These are phyloP conservation scores for Chloroceryle amazona DNA, from an alignment of 2,797 vertebrate genomes.

Conservation along the genomic window DNA sequence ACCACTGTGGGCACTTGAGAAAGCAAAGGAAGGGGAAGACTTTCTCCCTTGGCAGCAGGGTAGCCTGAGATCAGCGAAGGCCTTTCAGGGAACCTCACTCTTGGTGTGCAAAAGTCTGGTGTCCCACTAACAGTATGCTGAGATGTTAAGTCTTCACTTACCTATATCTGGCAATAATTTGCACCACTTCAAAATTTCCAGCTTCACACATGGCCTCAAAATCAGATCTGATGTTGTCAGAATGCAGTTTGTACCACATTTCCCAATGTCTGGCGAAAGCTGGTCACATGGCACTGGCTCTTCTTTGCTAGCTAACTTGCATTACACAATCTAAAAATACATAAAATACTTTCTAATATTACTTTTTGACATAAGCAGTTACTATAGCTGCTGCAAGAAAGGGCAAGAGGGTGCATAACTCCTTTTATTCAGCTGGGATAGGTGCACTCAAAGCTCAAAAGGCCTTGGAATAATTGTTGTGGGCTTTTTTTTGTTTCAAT, in stretches of 20 bases:
- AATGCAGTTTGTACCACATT: not conserved
- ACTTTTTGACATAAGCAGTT: constrained; percentile 43
- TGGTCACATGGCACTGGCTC: not conserved
- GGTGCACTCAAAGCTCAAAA: not conserved
- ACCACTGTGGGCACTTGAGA: not conserved
- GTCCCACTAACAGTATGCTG: not conserved
- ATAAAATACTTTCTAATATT: constrained; percentile 55
- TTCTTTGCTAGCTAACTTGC: constrained; percentile 27
- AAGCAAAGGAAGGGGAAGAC: not conserved
- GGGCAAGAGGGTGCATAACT: not conserved
- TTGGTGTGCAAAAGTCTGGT: not conserved
- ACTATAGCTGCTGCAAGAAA: constrained; percentile 10
- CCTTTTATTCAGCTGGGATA: not conserved
- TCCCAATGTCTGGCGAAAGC: not conserved
- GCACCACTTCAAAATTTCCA: not conserved
- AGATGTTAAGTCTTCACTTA: constrained; percentile 19
- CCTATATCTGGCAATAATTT: not conserved
- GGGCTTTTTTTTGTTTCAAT: not conserved
- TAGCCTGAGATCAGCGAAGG: not conserved
- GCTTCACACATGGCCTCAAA: not conserved
- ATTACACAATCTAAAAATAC: constrained; percentile 64
- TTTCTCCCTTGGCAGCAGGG: not conserved
- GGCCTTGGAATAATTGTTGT: not conserved
- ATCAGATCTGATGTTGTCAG: not conserved
- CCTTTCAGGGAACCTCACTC: not conserved